phyloP scores from a whole-genome alignment of 2,888 invertebrate genomes.

The Lucinisca nassula region DNA sequence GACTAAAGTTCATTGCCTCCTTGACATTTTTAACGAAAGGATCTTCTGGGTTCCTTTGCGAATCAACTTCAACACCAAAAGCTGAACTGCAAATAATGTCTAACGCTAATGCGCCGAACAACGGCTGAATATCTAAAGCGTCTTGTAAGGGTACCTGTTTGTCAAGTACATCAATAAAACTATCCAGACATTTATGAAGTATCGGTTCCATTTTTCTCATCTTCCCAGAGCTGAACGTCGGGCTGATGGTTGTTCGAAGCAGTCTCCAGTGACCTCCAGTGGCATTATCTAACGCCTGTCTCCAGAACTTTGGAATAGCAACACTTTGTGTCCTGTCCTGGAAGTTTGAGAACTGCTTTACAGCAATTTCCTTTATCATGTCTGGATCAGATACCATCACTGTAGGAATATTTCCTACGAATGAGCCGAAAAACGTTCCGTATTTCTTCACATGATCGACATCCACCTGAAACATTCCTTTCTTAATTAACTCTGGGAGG shows the following conservation, averaged over 20 bases:
- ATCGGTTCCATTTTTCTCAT: slow-evolving; percentile 62
- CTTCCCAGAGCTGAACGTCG: slow-evolving; percentile 60
- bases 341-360: slow-evolving; percentile 65
- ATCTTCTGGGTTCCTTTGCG: slow-evolving; percentile 52
- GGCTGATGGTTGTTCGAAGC: slow-evolving; percentile 56
- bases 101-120: slow-evolving; percentile 68
- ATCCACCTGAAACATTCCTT: slow-evolving; percentile 60
- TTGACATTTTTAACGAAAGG: slow-evolving; percentile 66
- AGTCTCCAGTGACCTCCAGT: slow-evolving; percentile 55
- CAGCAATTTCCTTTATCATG: slow-evolving; percentile 66
- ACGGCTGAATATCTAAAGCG: slow-evolving; percentile 37
- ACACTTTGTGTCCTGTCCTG: slow-evolving; percentile 54
- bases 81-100: slow-evolving; percentile 73
- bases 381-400: slow-evolving; percentile 68
- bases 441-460: slow-evolving; percentile 59
- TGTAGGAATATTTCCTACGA: slow-evolving; percentile 63
- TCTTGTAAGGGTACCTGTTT: not conserved
- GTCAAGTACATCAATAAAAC: slow-evolving; percentile 24
- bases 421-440: slow-evolving; percentile 65
- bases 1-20: slow-evolving; percentile 34
- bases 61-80: slow-evolving; percentile 71
- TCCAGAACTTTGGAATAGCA: slow-evolving; percentile 53
- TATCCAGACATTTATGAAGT: slow-evolving; percentile 32
- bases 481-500: slow-evolving; percentile 37
- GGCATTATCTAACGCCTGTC: slow-evolving; percentile 41